phyloP scores from a whole-genome alignment of 2,888 invertebrate species.

The Lasioglossum villosulum region DNA sequence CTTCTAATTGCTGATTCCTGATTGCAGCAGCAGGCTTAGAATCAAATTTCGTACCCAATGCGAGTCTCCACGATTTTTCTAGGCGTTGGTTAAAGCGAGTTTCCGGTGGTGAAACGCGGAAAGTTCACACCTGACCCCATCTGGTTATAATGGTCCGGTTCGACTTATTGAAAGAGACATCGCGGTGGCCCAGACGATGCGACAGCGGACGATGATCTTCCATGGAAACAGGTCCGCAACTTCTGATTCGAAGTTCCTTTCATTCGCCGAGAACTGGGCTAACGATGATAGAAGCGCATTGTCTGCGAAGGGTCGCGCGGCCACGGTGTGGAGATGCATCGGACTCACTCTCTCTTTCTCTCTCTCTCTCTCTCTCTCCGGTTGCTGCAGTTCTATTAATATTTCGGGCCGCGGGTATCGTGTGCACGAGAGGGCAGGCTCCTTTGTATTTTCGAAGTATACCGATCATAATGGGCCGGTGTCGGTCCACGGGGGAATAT shows the following conservation, averaged over 20 bases:
- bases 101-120: neutral
- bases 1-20: neutral
- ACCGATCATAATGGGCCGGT: conserved; percentile 67
- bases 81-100: neutral
- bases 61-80: neutral
- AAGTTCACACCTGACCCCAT: neutral
- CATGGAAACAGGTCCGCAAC: neutral
- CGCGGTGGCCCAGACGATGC: neutral
- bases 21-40: neutral
- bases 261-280: conserved; percentile 25
- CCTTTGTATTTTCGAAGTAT: conserved; percentile 70
- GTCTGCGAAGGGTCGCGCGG: conserved; percentile 24
- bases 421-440: conserved; percentile 36
- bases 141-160: neutral
- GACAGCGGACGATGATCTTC: neutral
- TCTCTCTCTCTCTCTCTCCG: neutral
- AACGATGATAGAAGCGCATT: conserved; percentile 44
- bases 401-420: conserved; percentile 40
- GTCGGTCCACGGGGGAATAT: conserved; percentile 53
- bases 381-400: conserved; percentile 45
- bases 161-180: neutral
- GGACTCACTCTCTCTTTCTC: neutral
- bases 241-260: conserved; percentile 29
- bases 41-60: neutral
- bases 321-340: conserved; percentile 24